A percentile compares a stretch with the other conserved stretches of the same genome.
These are phyloP conservation scores for Onychomys arenicola DNA, from an alignment of 2,797 vertebrate species.

Conservation along the genomic window DNA sequence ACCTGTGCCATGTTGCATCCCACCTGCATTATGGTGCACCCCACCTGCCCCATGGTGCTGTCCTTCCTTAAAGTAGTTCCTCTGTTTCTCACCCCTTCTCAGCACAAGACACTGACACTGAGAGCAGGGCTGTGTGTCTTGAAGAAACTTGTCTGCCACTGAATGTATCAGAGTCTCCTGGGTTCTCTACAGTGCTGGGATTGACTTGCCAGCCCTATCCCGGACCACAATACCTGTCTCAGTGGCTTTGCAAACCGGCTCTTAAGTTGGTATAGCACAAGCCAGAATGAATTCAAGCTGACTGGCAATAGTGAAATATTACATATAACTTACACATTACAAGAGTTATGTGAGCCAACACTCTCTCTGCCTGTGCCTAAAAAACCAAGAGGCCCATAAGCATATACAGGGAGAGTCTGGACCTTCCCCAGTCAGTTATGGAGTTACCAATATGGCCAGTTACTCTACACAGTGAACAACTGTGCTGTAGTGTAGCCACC, in stretches of 20 bases:
- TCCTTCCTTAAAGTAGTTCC: neutral
- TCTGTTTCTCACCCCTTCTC: neutral
- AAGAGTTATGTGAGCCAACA: neutral
- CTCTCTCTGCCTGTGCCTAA: neutral
- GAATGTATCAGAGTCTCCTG: neutral
- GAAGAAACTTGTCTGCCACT: neutral
- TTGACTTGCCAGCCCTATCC: neutral
- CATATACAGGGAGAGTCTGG: neutral
- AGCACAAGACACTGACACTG: neutral
- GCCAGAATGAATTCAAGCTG: neutral
- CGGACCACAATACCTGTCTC: neutral
- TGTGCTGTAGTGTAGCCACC: neutral
- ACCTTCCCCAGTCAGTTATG: neutral
- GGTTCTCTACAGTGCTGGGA: neutral
- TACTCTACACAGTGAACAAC: neutral
- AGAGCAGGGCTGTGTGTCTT: neutral
- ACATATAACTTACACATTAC: neutral
- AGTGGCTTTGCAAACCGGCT: neutral
- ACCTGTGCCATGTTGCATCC: neutral
- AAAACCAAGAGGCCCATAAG: neutral
- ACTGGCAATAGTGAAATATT: neutral
- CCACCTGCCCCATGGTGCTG: neutral
- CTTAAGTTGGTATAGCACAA: neutral
- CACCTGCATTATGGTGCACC: neutral
- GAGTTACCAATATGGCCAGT: neutral